Evolutionary conservation across 2,113 vertebrate species (phyloP), one percentile per base, ranked within the genome.

Genomic region (Bufo gargarizans): DNA sequence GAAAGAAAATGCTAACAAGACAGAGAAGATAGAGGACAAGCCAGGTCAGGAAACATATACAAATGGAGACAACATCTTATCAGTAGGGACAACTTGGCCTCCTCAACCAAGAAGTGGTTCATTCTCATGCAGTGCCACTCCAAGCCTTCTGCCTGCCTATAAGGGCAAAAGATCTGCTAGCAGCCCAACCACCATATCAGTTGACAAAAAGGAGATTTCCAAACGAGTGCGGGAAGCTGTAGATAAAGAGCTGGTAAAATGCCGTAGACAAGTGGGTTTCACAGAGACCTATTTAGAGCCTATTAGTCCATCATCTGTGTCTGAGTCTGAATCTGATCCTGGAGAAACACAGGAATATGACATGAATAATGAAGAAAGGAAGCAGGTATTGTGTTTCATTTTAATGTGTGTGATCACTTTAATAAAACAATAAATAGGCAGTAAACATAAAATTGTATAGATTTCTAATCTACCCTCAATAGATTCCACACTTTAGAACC

Each of bases 231-330:
- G 89, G 69, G 91, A 89, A 82, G 94, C 95, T 0, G 94, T 96
- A 85, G 96, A 96, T 59, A 92, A 96, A 77, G 96, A 97, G 89
- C 93, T 97, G 0, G 93, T 93, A 82, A 90, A 88, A 47, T 94
- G 94, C 82, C 92, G 93, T 56, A 92, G 84, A 89, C 78, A 93
- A 84, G 95, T 93, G 0, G 96, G 95, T 14, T 91, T 95, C 78
- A 92, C 92, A 0, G 92, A 91, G 49, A 86, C 74, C 53, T 90
- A 91, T 0, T 88, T 91, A 11, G 93, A 95, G 22, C 77, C 63
- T 74, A 91, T 90, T 63, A 91, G 55, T 17, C 86, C 91, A 11
- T 90, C 92, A 5, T 17, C 91, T 0, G 77, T 91, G 22, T 90
- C 93, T 0, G 90, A 95, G 89, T 91, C 91, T 0, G 92, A 95